Percentiles rank a stretch among this genome's conserved stretches.
phyloP scores from a whole-genome alignment of 2,797 vertebrate species.

The Paedocypris micromegethes region DNA sequence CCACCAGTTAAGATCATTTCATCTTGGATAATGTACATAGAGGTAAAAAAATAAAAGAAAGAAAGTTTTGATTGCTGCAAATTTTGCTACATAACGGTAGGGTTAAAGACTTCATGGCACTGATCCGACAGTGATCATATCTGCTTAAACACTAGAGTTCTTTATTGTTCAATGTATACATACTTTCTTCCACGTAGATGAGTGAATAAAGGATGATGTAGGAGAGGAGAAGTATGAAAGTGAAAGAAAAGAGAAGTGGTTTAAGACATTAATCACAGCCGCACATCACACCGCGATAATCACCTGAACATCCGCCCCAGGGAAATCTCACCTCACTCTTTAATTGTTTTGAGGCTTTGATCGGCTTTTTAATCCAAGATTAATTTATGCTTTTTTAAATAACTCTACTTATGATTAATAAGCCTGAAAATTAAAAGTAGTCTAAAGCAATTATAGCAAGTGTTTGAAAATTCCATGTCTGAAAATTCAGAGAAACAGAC shows the following conservation, averaged over 20 bases:
- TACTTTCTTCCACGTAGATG: no score
- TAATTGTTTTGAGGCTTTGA: slow-evolving; percentile 99
- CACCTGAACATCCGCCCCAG: slow-evolving; percentile 98
- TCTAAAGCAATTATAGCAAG: slow-evolving; percentile 99
- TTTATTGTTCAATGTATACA: no score
- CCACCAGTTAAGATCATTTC: no score
- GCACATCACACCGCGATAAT: slow-evolving; percentile 95
- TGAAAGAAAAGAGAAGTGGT: slow-evolving; percentile 73
- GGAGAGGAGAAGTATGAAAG: slow-evolving; percentile 77
- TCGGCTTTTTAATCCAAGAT: slow-evolving; percentile 99
- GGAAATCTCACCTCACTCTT: slow-evolving; percentile 99
- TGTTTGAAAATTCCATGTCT: slow-evolving; percentile 83
- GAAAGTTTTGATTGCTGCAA: no score
- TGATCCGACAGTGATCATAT: no score
- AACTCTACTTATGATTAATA: slow-evolving; percentile 99
- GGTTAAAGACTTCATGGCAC: no score
- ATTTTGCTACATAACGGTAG: no score
- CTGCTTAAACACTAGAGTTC: no score
- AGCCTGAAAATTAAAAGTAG: slow-evolving; percentile 99
- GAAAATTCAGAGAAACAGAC: no score
- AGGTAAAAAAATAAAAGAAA: no score
- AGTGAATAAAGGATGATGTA: slow-evolving; percentile 53
- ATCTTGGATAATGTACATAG: no score
- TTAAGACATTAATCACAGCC: slow-evolving; percentile 99
- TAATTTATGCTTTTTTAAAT: slow-evolving; percentile 99